These are phyloP conservation scores for Taenioides sp. DNA, from an alignment of 2,797 vertebrate genomes.

Conservation along the genomic window DNA sequence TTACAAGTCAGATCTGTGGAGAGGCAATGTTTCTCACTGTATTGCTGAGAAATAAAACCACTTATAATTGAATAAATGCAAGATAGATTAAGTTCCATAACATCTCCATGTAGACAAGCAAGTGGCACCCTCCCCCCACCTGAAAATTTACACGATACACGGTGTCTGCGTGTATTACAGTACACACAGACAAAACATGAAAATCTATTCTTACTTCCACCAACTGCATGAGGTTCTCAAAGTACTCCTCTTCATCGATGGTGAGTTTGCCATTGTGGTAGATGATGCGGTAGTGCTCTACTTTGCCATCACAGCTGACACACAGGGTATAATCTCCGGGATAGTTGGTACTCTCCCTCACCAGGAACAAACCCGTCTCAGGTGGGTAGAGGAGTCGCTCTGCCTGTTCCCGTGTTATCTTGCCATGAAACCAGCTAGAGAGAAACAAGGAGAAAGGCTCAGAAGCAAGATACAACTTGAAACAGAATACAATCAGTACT, in stretches of 20 bases:
- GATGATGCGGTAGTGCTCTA: constrained; percentile 99
- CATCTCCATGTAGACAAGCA: no score
- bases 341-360: constrained; percentile 98
- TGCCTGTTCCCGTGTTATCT: constrained; percentile 95
- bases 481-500: neutral
- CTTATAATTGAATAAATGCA: no score
- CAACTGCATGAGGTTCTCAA: constrained; percentile 98
- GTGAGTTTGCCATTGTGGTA: constrained; percentile 94
- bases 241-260: constrained; percentile 97
- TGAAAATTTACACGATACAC: no score
- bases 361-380: constrained; percentile 92
- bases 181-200: no score
- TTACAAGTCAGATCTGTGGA: no score
- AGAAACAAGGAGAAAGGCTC: neutral
- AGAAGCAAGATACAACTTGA: neutral
- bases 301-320: constrained; percentile 96
- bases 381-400: constrained; percentile 91
- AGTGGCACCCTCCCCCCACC: no score
- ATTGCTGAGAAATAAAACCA: no score
- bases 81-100: no score
- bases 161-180: no score
- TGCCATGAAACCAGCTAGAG: constrained; percentile 95
- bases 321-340: constrained; percentile 97
- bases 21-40: no score
- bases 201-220: constrained; percentile 87